A percentile compares a stretch with the other conserved stretches of the same genome.
phyloP scores from a whole-genome alignment of 2,888 invertebrate genomes.

The Patella pellucida region DNA sequence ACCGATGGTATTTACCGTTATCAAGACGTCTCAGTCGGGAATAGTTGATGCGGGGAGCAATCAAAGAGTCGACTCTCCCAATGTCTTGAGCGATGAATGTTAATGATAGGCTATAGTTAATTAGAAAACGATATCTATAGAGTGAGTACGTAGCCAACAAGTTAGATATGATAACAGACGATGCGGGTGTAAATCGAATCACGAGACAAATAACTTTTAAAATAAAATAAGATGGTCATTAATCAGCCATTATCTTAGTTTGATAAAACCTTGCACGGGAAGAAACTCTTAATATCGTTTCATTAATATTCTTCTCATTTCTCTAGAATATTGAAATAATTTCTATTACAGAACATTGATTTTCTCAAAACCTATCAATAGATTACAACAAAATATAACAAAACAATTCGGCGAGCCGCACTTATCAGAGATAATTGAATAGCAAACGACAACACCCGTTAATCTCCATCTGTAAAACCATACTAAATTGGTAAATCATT shows the following conservation, averaged over 20 bases:
- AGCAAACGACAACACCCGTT: too few relatives aligned
- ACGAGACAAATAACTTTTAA: conserved; percentile 4
- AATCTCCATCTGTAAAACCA: too few relatives aligned
- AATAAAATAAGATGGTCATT: conserved; percentile 6
- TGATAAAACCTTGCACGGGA: background rate
- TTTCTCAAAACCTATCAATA: too few relatives aligned
- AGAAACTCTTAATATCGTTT: too few relatives aligned
- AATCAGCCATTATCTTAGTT: background rate
- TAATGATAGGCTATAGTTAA: conserved; percentile 17
- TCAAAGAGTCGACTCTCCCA: background rate
- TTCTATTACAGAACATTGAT: too few relatives aligned
- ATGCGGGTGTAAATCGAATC: background rate
- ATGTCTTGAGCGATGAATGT: conserved; percentile 14
- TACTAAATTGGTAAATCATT: too few relatives aligned
- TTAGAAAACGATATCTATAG: conserved; percentile 20
- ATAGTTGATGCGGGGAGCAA: conserved; percentile 21
- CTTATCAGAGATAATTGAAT: too few relatives aligned
- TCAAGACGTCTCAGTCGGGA: conserved; percentile 19
- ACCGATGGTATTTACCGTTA: conserved; percentile 19
- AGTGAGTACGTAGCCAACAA: background rate
- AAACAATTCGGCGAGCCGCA: too few relatives aligned
- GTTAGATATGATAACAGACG: background rate
- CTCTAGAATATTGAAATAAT: too few relatives aligned
- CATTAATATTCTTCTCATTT: too few relatives aligned
- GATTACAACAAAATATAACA: too few relatives aligned